A percentile compares a stretch with the other conserved stretches of the same genome.
These are phyloP conservation scores for Ectemnius lituratus DNA, from an alignment of 2,888 invertebrate species.

Conservation along the genomic window DNA sequence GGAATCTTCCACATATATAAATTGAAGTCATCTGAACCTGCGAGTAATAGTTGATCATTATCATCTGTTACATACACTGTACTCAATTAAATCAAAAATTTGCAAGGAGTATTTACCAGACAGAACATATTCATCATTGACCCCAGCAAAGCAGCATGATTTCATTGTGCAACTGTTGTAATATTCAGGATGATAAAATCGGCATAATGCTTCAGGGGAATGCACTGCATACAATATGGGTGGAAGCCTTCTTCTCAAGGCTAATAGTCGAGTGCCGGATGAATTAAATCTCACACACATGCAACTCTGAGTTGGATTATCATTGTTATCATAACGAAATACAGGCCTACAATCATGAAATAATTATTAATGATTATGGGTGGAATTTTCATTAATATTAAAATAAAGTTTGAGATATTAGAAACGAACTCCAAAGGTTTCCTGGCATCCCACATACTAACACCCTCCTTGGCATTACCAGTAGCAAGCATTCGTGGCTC, in stretches of 20 bases:
- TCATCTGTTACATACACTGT: neutral
- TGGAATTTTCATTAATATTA: neutral
- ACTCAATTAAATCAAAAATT: neutral
- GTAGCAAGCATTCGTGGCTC: constrained; percentile 90
- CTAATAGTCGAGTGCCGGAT: constrained; percentile 87
- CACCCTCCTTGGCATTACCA: constrained; percentile 93
- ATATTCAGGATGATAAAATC: constrained; percentile 95
- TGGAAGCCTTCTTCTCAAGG: constrained; percentile 90
- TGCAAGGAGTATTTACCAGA: constrained; percentile 78
- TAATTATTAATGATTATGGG: neutral
- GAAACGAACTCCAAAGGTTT: constrained; percentile 88
- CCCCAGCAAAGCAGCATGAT: constrained; percentile 95
- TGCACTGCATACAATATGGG: constrained; percentile 89
- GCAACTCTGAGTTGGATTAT: constrained; percentile 84
- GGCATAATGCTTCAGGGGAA: constrained; percentile 85
- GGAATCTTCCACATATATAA: constrained; percentile 96
- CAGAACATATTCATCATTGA: constrained; percentile 91
- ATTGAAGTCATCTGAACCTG: constrained; percentile 96
- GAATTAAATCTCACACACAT: constrained; percentile 96
- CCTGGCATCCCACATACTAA: constrained; percentile 93
- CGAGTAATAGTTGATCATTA: constrained; percentile 15
- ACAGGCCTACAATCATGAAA: constrained; percentile 80
- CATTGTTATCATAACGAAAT: constrained; percentile 83
- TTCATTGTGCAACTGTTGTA: constrained; percentile 99
- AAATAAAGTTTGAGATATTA: neutral